A percentile compares a stretch with the other conserved stretches of the same genome.
Evolutionary conservation across 2,888 invertebrate species (phyloP).

Genomic region (Torymus auratus): DNA sequence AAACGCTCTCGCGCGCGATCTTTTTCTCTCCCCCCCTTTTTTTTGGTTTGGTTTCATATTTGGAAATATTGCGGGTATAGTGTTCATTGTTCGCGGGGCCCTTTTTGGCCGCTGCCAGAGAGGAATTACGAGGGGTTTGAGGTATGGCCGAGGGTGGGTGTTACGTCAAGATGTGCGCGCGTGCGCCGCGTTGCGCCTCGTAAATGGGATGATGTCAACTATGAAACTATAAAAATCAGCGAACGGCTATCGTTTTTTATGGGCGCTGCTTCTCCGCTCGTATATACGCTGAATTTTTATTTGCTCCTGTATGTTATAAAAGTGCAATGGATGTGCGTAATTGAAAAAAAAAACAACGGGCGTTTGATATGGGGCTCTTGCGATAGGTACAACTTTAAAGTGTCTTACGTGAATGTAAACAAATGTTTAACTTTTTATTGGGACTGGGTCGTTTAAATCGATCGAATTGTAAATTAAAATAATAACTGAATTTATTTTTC

Average conservation of each 20-base stretch:
- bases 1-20: background rate
- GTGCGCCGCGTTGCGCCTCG: background rate
- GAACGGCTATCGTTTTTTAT: background rate
- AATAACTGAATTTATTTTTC: no score
- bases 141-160: background rate
- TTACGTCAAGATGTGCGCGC: conserved; percentile 15
- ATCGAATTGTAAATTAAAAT: no score
- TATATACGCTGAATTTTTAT: background rate
- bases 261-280: background rate
- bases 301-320: no score
- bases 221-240: conserved; percentile 37
- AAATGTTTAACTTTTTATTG: no score
- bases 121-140: conserved; percentile 32
- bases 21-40: conserved; percentile 32
- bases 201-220: conserved; percentile 20
- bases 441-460: no score
- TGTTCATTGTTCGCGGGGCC: conserved; percentile 3
- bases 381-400: no score
- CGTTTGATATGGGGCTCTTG: no score
- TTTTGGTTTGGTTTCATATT: conserved; percentile 46
- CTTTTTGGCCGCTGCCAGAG: conserved; percentile 17
- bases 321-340: no score
- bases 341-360: no score
- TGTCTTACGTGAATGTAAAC: no score
- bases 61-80: conserved; percentile 37